These are phyloP conservation scores for Erynnis tages DNA, from an alignment of 2,888 invertebrate species.

Conservation along the genomic window DNA sequence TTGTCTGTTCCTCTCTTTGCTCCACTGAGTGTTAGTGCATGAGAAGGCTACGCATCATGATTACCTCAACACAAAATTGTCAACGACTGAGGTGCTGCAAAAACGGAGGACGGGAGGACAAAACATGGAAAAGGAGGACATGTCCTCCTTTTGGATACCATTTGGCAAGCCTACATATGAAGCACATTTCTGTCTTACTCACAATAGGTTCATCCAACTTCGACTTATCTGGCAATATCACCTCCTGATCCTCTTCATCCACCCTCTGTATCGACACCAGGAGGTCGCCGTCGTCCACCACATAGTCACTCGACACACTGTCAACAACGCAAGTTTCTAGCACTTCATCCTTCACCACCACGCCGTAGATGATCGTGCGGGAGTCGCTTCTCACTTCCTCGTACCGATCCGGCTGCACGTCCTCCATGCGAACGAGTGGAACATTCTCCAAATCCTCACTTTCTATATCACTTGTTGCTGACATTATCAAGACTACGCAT, in stretches of 20 bases:
- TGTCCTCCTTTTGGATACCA: too few relatives aligned
- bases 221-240: constrained; percentile 50
- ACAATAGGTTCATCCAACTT: constrained; percentile 35
- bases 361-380: constrained; percentile 33
- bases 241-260: constrained; percentile 44
- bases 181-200: too few relatives aligned
- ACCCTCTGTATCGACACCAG: constrained; percentile 66
- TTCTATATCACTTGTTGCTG: constrained; percentile 52
- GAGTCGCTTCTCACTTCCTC: constrained; percentile 8
- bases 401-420: constrained; percentile 59
- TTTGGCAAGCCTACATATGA: too few relatives aligned
- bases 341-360: constrained; percentile 18
- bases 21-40: too few relatives aligned
- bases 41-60: too few relatives aligned
- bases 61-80: too few relatives aligned
- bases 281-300: constrained; percentile 52
- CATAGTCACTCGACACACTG: constrained; percentile 31
- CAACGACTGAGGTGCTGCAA: too few relatives aligned
- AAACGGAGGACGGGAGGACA: too few relatives aligned
- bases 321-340: constrained; percentile 50
- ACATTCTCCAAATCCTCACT: constrained; percentile 64
- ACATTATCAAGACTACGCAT: constrained; percentile 44
- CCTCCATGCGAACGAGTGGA: constrained; percentile 67
- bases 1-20: too few relatives aligned
- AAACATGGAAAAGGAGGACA: too few relatives aligned